A percentile compares a stretch with the other conserved stretches of the same genome.
Conservation (phyloP, 2,888 invertebrate species). For the Parnassius glacialis region DNA sequence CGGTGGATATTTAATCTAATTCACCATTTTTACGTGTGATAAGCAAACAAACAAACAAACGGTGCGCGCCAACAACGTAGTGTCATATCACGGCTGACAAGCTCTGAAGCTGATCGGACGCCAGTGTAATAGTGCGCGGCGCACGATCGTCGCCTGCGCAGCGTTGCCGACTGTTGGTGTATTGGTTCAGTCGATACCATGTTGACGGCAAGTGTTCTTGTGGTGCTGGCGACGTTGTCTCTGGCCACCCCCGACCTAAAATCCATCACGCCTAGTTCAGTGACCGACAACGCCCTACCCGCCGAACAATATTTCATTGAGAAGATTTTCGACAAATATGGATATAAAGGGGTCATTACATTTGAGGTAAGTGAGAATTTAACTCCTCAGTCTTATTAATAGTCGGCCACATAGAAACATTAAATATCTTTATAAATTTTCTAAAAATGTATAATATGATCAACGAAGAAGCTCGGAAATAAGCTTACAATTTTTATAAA, state of each 20-base stretch:
- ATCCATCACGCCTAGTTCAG: slow-evolving; percentile 27
- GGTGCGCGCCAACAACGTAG: slow-evolving; percentile 43
- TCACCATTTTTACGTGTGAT: slow-evolving; percentile 45
- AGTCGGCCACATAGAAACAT: too few relatives aligned
- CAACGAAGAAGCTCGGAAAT: too few relatives aligned
- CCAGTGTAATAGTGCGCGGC: slow-evolving; percentile 60
- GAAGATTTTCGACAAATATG: slow-evolving; percentile 81
- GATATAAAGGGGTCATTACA: slow-evolving; percentile 77
- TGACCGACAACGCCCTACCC: slow-evolving; percentile 51
- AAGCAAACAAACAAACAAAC: slow-evolving; percentile 61
- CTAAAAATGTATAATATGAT: too few relatives aligned
- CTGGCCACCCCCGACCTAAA: slow-evolving; percentile 35
- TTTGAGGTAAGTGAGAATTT: slow-evolving; percentile 68
- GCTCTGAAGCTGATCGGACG: slow-evolving; percentile 43
- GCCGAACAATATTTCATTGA: slow-evolving; percentile 75
- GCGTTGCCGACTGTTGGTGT: slow-evolving; percentile 31
- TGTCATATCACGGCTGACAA: slow-evolving; percentile 53
- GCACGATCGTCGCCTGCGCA: slow-evolving; percentile 44
- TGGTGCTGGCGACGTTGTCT: slow-evolving; percentile 52
- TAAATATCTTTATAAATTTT: too few relatives aligned
- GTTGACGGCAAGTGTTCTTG: slow-evolving; percentile 60
- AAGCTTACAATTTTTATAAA: not conserved
- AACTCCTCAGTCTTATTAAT: not conserved
- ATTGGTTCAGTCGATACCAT: slow-evolving; percentile 54
- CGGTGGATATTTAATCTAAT: slow-evolving; percentile 36